Conservation (phyloP, 2,113 vertebrate species). For the Paedocypris sp. region DNA sequence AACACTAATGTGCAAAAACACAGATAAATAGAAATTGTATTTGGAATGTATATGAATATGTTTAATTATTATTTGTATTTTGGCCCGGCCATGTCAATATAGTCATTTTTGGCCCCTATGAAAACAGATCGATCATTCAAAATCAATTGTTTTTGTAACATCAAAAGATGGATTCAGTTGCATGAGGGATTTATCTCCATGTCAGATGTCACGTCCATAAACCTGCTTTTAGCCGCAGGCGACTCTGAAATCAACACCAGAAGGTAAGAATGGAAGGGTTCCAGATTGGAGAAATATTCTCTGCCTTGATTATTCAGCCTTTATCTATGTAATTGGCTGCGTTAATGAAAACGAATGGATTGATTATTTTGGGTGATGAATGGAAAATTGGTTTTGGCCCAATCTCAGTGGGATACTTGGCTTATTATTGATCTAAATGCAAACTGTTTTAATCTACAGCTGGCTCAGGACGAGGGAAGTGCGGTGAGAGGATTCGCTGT, state of each 20-base stretch:
- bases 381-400: too few relatives aligned
- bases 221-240: background rate
- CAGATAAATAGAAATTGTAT: background rate
- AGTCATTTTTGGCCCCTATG: background rate
- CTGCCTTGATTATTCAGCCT: background rate
- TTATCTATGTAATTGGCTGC: background rate
- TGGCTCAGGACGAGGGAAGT: conserved; percentile 86
- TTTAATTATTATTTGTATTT: background rate
- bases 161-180: background rate
- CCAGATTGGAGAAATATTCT: background rate
- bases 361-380: too few relatives aligned
- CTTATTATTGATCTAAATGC: background rate
- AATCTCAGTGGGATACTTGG: too few relatives aligned
- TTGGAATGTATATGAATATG: too few relatives aligned
- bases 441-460: conserved; percentile 49
- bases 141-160: background rate
- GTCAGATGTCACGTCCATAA: background rate
- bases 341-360: background rate
- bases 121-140: conserved; percentile 1
- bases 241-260: conserved; percentile 5
- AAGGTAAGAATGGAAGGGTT: background rate
- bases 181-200: background rate
- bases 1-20: too few relatives aligned
- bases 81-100: background rate
- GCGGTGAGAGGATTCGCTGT: conserved; percentile 78